phyloP scores from a whole-genome alignment of 2,797 vertebrate species.

The Pteronotus mesoamericanus region DNA sequence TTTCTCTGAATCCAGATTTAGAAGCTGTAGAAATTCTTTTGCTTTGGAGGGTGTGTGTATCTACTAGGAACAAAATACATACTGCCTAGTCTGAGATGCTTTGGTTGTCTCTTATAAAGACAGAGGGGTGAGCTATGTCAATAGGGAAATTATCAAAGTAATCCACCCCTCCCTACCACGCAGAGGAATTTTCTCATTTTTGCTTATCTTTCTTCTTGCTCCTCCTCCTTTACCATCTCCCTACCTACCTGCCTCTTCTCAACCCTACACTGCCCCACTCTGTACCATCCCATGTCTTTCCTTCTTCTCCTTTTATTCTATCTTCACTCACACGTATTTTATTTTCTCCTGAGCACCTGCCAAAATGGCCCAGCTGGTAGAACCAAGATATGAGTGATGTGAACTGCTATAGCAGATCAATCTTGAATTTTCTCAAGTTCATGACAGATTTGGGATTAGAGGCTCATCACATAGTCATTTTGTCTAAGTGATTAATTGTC shows the following conservation, averaged over 20 bases:
- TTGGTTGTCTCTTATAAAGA: background rate
- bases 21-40: background rate
- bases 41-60: background rate
- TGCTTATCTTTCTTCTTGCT: background rate
- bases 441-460: slow-evolving; percentile 1
- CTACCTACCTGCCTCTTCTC: background rate
- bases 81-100: background rate
- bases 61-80: background rate
- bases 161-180: background rate
- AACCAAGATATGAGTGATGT: background rate
- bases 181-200: background rate
- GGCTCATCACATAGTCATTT: background rate
- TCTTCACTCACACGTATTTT: background rate
- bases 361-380: background rate
- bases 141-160: background rate
- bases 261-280: background rate
- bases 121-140: background rate
- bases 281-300: background rate
- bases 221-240: background rate
- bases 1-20: background rate
- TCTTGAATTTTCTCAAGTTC: background rate
- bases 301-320: background rate
- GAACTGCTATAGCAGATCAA: background rate
- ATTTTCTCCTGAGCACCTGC: background rate
- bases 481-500: background rate